These are phyloP conservation scores for Sisyra nigra DNA, from an alignment of 2,888 invertebrate species.

Conservation along the genomic window DNA sequence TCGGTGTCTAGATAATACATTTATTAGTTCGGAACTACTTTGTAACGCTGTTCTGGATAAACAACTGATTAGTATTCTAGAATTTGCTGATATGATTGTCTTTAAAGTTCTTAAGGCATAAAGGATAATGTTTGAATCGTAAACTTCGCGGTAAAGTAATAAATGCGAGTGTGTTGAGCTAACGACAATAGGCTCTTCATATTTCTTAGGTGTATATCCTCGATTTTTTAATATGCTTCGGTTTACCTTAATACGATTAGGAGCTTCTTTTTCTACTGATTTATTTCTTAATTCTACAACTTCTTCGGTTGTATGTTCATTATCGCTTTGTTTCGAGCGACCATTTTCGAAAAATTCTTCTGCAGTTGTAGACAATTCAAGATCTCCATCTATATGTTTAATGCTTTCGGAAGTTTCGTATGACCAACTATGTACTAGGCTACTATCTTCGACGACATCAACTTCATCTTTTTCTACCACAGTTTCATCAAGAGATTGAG, in stretches of 20 bases:
- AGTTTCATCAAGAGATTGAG: conserved; percentile 27
- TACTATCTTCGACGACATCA: conserved; percentile 20
- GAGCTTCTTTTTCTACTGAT: conserved; percentile 13
- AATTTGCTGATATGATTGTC: conserved; percentile 51
- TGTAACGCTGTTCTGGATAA: conserved; percentile 58
- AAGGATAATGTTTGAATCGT: conserved; percentile 55
- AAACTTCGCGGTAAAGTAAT: conserved; percentile 63
- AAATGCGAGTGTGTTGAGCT: conserved; percentile 73
- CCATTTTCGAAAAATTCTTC: conserved; percentile 45
- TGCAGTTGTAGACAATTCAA: conserved; percentile 42
- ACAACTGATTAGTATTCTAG: conserved; percentile 55
- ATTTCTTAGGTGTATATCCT: conserved; percentile 10
- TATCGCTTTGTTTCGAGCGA: conserved; percentile 27
- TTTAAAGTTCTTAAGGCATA: conserved; percentile 61
- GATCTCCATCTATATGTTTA: conserved; percentile 27
- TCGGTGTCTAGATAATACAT: conserved; percentile 54
- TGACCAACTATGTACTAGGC: conserved; percentile 39
- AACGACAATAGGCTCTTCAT: conserved; percentile 22
- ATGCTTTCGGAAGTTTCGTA: conserved; percentile 29
- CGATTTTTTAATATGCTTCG: conserved; percentile 16
- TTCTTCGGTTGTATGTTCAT: conserved; percentile 39
- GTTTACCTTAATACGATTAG: conserved; percentile 14
- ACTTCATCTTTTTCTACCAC: conserved; percentile 15
- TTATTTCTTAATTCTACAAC: conserved; percentile 33
- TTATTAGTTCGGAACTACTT: conserved; percentile 36